phyloP scores from a whole-genome alignment of 2,888 invertebrate genomes.

The Aporophyla nigra region DNA sequence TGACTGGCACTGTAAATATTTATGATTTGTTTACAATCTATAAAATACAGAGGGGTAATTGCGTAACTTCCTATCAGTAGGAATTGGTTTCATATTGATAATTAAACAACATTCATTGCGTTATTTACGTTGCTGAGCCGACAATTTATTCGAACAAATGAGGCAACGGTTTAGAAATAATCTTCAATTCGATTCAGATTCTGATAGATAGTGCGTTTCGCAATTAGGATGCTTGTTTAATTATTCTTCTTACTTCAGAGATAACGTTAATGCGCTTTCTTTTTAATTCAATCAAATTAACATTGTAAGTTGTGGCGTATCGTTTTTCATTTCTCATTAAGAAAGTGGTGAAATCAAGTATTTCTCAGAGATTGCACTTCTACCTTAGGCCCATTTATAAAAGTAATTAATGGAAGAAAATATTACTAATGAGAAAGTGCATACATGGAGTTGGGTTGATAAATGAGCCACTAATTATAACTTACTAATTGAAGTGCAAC shows the following conservation, averaged over 20 bases:
- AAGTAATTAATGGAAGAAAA: slow-evolving; percentile 8
- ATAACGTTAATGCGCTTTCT: not conserved
- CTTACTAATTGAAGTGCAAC: not conserved
- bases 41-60: too few species aligned
- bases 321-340: slow-evolving; percentile 4
- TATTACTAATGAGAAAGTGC: not conserved
- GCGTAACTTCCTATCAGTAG: too few species aligned
- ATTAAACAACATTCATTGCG: too few species aligned
- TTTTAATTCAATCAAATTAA: slow-evolving; percentile 21
- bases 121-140: too few species aligned
- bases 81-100: too few species aligned
- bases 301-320: slow-evolving; percentile 4
- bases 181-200: too few species aligned
- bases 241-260: slow-evolving; percentile 3
- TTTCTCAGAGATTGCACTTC: not conserved
- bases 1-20: not conserved
- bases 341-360: slow-evolving; percentile 5
- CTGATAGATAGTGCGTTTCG: too few species aligned
- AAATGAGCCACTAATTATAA: not conserved
- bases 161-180: too few species aligned
- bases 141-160: too few species aligned
- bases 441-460: not conserved
- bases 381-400: not conserved
- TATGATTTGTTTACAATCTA: not conserved
- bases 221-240: not conserved